Evolutionary conservation across 2,113 vertebrate genomes (phyloP).

Genomic region (Neodontobutis hainanensis): DNA sequence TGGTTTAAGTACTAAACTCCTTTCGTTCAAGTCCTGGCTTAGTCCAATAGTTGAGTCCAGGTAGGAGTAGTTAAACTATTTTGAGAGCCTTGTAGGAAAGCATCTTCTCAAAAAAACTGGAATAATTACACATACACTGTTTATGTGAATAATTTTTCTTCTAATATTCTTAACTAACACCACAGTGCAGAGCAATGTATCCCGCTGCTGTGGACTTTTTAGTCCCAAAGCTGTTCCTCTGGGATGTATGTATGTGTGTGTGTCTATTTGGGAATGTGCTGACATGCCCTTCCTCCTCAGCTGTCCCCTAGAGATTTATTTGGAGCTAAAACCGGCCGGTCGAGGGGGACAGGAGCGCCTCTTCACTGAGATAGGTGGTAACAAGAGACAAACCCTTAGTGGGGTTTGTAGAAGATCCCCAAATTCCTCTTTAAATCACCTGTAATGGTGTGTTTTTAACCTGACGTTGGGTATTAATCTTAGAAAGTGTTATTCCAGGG

Average conservation of each 20-base stretch:
- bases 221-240: slow-evolving; percentile 46
- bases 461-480: slow-evolving; percentile 47
- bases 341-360: slow-evolving; percentile 52
- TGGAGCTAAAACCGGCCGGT: slow-evolving; percentile 71
- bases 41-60: no score
- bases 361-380: slow-evolving; percentile 51
- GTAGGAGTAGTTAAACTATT: no score
- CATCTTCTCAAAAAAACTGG: no score
- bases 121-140: no score
- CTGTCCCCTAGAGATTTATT: slow-evolving; percentile 75
- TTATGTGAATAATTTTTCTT: no score
- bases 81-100: no score
- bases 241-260: slow-evolving; percentile 20
- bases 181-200: slow-evolving; percentile 7
- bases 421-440: slow-evolving; percentile 38
- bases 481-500: slow-evolving; percentile 26
- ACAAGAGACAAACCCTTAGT: slow-evolving; percentile 55
- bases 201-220: slow-evolving; percentile 54
- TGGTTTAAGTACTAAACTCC: no score
- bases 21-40: no score
- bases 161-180: no score
- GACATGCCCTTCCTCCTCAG: slow-evolving; percentile 69
- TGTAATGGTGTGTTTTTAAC: slow-evolving; percentile 53
- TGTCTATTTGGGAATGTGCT: slow-evolving; percentile 67
- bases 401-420: neutral